Evolutionary conservation across 2,797 vertebrate species (phyloP).

Genomic region (Myotis myotis): DNA sequence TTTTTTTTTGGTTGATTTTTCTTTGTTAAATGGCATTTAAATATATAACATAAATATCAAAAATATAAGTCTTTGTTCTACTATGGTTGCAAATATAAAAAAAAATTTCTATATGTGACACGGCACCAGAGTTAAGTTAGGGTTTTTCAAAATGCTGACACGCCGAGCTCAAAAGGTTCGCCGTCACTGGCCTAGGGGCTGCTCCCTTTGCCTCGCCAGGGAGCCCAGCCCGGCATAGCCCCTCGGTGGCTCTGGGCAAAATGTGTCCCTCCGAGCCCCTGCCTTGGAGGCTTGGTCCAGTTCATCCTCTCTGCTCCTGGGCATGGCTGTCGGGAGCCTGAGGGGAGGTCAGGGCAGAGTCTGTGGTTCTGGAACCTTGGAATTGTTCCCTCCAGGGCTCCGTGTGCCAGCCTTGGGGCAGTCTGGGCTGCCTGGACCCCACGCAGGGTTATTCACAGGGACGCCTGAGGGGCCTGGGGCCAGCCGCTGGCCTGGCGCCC

Average conservation of each 20-base stretch:
- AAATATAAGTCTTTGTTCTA: too few relatives aligned
- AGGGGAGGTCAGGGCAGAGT: background rate
- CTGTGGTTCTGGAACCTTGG: background rate
- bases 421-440: background rate
- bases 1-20: too few relatives aligned
- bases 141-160: too few relatives aligned
- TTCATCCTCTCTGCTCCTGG: background rate
- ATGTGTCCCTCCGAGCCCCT: background rate
- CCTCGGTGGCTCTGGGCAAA: background rate
- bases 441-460: background rate
- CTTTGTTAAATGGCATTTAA: too few relatives aligned
- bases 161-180: too few relatives aligned
- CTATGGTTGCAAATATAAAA: too few relatives aligned
- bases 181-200: background rate
- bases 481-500: background rate
- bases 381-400: background rate
- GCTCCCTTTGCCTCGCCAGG: background rate
- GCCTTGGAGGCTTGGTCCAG: fast-evolving
- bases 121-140: too few relatives aligned
- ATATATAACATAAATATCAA: too few relatives aligned
- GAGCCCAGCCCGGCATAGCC: background rate
- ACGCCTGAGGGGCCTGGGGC: background rate
- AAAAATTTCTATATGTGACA: too few relatives aligned
- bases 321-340: background rate
- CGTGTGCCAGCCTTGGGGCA: background rate